Evolutionary conservation across 1,140 invertebrate genomes (phyloP).

Genomic region (Micrasema longulum): DNA sequence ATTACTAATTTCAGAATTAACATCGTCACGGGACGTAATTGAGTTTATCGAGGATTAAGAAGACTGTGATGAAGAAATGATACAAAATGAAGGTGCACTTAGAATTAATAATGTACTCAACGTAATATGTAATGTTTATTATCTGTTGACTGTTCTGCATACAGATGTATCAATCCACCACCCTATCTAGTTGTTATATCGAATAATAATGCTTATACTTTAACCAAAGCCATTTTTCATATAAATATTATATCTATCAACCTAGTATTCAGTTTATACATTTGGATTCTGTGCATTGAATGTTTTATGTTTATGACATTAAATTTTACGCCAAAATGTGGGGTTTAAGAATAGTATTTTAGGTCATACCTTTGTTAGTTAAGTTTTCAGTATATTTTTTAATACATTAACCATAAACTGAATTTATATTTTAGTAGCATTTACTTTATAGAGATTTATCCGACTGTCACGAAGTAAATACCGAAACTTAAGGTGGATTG

Average conservation of each 20-base stretch:
- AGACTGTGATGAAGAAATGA: slow-evolving; percentile 32
- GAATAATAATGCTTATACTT: background rate
- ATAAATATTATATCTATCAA: background rate
- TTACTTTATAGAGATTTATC: no score
- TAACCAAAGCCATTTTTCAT: slow-evolving; percentile 2
- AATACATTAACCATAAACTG: background rate
- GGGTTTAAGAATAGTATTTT: no score
- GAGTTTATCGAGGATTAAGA: slow-evolving; percentile 7
- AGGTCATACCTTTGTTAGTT: no score
- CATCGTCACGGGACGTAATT: slow-evolving; percentile 28
- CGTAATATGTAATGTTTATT: background rate
- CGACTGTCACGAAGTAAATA: no score
- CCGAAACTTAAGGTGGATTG: no score
- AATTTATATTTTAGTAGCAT: background rate
- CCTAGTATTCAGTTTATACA: no score
- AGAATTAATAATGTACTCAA: slow-evolving; percentile 14
- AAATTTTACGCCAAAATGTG: no score
- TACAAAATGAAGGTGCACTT: slow-evolving; percentile 10
- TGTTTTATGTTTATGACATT: no score
- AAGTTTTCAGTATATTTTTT: background rate
- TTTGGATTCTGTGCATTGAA: no score
- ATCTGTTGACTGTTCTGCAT: background rate
- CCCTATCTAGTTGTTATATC: no score
- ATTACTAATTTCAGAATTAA: slow-evolving; percentile 37
- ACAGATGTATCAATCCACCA: no score